Evolutionary conservation across 2,113 vertebrate species (phyloP).

Genomic region (Antidorcas marsupialis): DNA sequence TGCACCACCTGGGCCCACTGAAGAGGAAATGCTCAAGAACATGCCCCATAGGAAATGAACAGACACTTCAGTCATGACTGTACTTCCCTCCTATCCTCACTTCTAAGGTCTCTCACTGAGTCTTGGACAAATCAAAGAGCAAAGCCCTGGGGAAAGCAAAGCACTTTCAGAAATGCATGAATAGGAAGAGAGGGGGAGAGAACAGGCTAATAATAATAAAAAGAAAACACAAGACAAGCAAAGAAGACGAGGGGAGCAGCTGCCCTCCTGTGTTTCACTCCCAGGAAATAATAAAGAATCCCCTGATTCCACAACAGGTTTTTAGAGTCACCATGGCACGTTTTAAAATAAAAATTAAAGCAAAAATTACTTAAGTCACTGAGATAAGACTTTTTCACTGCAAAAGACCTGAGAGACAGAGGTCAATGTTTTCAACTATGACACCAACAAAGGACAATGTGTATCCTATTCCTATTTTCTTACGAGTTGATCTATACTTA

Average conservation of each 20-base stretch:
- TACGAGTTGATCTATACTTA: neutral
- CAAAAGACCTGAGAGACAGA: neutral
- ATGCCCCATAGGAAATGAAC: neutral
- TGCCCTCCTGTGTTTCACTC: neutral
- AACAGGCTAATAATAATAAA: neutral
- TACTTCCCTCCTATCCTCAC: neutral
- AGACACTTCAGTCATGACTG: accelerated
- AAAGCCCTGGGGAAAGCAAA: neutral
- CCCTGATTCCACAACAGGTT: too few relatives aligned
- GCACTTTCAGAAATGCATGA: neutral
- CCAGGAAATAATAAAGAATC: too few relatives aligned
- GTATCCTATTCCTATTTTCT: neutral
- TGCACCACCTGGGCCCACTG: neutral
- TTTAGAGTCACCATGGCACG: neutral
- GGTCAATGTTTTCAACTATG: neutral
- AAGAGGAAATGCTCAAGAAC: neutral
- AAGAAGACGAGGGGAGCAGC: neutral
- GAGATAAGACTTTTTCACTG: neutral
- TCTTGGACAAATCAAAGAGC: neutral
- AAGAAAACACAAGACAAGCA: neutral
- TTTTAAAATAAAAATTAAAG: neutral
- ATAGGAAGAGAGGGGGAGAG: neutral
- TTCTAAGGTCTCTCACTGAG: neutral
- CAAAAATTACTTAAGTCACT: neutral
- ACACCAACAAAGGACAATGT: neutral